Percentiles rank a stretch among this genome's conserved stretches.
Conservation (phyloP, 2,113 vertebrate genomes). For the Gobius niger region DNA sequence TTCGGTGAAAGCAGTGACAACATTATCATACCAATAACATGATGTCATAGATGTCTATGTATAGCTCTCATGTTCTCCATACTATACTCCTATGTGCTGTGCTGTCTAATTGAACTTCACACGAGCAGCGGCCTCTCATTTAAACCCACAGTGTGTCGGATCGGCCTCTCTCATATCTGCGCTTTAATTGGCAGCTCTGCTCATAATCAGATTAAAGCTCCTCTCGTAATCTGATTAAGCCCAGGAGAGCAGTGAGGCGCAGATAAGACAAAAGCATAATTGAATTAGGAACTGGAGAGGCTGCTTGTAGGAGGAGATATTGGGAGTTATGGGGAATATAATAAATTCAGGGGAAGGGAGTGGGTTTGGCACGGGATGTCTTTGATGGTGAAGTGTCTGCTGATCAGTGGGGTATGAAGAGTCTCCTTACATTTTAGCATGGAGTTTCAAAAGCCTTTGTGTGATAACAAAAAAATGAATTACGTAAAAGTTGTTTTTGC, state of each 20-base stretch:
- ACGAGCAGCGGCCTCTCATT: slow-evolving; percentile 47
- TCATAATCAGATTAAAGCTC: slow-evolving; percentile 58
- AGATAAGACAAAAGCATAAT: slow-evolving; percentile 63
- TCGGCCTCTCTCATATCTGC: slow-evolving; percentile 55
- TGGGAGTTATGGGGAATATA: slow-evolving; percentile 14
- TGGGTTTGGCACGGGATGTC: slow-evolving; percentile 10
- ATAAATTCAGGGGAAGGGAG: slow-evolving; percentile 10
- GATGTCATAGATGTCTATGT: no score
- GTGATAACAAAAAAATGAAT: no score
- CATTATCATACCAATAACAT: no score
- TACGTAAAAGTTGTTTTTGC: no score
- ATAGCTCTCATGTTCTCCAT: no score
- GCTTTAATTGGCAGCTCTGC: slow-evolving; percentile 65
- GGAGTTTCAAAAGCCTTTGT: neutral
- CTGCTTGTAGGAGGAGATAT: slow-evolving; percentile 14
- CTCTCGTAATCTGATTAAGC: slow-evolving; percentile 23
- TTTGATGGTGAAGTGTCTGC: slow-evolving; percentile 16
- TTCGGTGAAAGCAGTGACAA: no score
- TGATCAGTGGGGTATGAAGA: neutral
- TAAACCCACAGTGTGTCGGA: slow-evolving; percentile 46
- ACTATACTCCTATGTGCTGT: slow-evolving; percentile 17
- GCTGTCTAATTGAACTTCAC: slow-evolving; percentile 53
- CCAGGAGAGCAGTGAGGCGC: slow-evolving; percentile 51
- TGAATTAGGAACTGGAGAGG: slow-evolving; percentile 53
- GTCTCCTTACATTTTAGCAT: neutral